Evolutionary conservation across 2,888 invertebrate genomes (phyloP), one percentile per base, ranked within the genome.

Genomic region (Amblyjoppa fuscipennis): DNA sequence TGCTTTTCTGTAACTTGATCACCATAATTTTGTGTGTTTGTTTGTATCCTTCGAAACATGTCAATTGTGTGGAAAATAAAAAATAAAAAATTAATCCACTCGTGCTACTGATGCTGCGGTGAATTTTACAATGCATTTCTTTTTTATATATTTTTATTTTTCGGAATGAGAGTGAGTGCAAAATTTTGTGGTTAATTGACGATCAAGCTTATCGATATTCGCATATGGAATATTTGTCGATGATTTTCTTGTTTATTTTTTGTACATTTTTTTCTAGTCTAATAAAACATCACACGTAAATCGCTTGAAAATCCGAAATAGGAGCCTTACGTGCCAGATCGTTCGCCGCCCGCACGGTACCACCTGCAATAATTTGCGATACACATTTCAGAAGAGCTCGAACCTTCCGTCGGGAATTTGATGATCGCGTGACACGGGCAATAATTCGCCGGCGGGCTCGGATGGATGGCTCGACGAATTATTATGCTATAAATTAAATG

Each of bases 291-390:
- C 85, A 83, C 83, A 87, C 73, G 71, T 88, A 85, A 89, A 88
- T 71, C 85, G 80, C 56, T 73, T 83, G 70, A 78, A 66, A 81
- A 73, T 88, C 80, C 81, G 66, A 83, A 83, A 87, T 86, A 79
- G 64, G 83, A 84, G 75, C 89, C 93, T 93, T 93, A 93, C 93
- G 90, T 92, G 90, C 89, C 90, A 92, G 88, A 93, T 90, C 88
- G 90, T 92, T 92, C 90, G 91, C 88, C 91, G 91, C 84, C 92
- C 89, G 88, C 90, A 91, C 84, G 90, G 92, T 89, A 91, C 88
- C 89, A 93, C 92, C 93, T 93, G 93, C 87, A 93, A 93, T 92
- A 89, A 92, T 92, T 91, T 85, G 84, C 88, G 84, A 88, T 81
- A 80, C 74, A 64, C 34, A 88, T 88, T 87, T 90, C 85, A 89